Conservation (phyloP, 2,888 invertebrate genomes). For the Nowickia ferox region DNA sequence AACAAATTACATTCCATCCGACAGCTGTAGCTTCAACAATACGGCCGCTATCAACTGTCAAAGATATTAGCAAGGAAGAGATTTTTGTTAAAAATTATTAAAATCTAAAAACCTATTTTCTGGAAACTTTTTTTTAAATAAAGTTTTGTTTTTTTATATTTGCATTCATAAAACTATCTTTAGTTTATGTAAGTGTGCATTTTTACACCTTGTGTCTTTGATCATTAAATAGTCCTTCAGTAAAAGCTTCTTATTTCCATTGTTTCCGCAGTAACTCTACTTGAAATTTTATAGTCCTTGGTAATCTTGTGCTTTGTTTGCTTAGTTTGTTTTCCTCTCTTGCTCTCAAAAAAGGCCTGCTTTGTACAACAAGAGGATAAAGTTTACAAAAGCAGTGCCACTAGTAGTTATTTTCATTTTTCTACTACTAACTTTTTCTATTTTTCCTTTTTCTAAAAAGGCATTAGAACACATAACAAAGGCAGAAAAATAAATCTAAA, state of each 20-base stretch:
- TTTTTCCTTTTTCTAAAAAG: not conserved
- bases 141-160: not conserved
- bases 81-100: no score
- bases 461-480: not conserved
- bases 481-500: not conserved
- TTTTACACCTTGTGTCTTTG: not conserved
- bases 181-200: slow-evolving; percentile 17
- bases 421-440: not conserved
- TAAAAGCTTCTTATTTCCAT: not conserved
- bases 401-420: not conserved
- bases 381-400: slow-evolving; percentile 22
- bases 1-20: no score
- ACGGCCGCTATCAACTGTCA: no score
- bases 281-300: slow-evolving; percentile 1
- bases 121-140: no score
- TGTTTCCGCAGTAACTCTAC: not conserved
- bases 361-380: slow-evolving; percentile 10
- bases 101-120: no score
- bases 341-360: not conserved
- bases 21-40: no score
- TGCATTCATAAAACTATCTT: slow-evolving; percentile 36
- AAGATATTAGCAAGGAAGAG: no score
- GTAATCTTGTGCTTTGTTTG: not conserved
- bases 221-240: not conserved
- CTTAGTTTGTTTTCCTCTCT: no score